Base-by-base conservation (phyloP, 1,140 invertebrate genomes). In the Camponotus floridanus region DNA sequence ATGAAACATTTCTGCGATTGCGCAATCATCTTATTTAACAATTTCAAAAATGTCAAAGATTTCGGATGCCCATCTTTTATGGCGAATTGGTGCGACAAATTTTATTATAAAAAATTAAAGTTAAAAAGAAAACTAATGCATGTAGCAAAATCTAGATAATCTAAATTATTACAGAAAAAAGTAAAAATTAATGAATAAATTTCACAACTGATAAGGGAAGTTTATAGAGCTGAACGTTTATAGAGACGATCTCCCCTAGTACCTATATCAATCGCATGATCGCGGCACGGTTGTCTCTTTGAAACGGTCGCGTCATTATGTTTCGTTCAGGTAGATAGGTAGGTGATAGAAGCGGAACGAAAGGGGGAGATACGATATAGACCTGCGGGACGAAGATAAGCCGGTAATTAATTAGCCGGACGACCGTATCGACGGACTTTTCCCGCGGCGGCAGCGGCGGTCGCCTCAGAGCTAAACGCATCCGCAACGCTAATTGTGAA, bases 341-440 rank as follows among this genome's bases (percentile, higher is more conserved):
- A 59, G 33, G 26, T 55, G 48, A 26, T 65, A 76, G 70, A 76
- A 86, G 81, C 67, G 55, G 18, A 48, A 31, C n/a, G 65, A 48
- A 13, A 13, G 0, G 13, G 13, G 3, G 13, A 7, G 8, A 48
- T 8, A n/a, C 55, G 42, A 76, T 15, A 39, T 36, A 26, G 26
- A 39, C 65, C 57, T 45, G 55, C 21, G 39, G 73, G 67, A 87
- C 57, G 18, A 76, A 73, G 68, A 70, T 87, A 89, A 89, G 87
- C 80, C 42, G 71, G 36, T 83, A 89, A 89, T 89, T 89, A 89
- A 89, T 89, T 89, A 89, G 88, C 21, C 48, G 36, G 57, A 33
- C 42, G 48, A 42, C n/a, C 57, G 26, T 88, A 89, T 89, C 76
- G 86, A 8, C 33, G 62, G 4, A 88, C 68, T 89, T 89, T 88